These are phyloP conservation scores for Zaprionus ornatus DNA, from an alignment of 1,140 invertebrate genomes.

Conservation along the genomic window DNA sequence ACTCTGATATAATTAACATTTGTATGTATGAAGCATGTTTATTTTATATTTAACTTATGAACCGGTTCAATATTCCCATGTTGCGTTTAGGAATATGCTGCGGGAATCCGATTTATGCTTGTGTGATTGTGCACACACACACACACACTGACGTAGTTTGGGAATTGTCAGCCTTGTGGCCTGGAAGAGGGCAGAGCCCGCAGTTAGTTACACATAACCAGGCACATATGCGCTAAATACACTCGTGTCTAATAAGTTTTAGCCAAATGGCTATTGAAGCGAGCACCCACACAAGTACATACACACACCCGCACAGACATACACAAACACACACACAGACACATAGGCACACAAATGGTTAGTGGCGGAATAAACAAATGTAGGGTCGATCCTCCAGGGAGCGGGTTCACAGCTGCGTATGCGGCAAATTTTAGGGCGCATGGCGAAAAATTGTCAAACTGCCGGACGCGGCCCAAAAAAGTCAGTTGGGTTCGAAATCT, in stretches of 20 bases:
- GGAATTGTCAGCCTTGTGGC: background rate
- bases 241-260: constrained; percentile 80
- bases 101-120: constrained; percentile 59
- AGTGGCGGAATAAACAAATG: constrained; percentile 64
- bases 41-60: background rate
- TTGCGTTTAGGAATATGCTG: constrained; percentile 23
- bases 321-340: background rate
- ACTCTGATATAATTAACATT: background rate
- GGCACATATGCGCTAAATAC: constrained; percentile 73
- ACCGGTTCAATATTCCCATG: background rate
- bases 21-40: background rate
- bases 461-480: constrained; percentile 71
- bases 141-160: background rate
- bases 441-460: constrained; percentile 75
- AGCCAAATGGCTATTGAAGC: constrained; percentile 71
- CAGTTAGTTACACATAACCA: constrained; percentile 63
- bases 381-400: constrained; percentile 50
- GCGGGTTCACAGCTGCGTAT: constrained; percentile 67
- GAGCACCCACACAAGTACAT: constrained; percentile 46
- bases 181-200: constrained; percentile 26
- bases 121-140: constrained; percentile 26
- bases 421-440: constrained; percentile 70
- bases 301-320: constrained; percentile 3
- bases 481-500: constrained; percentile 72
- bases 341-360: constrained; percentile 1